Conservation (phyloP, 1,140 invertebrate genomes). For the Geopemphigus sp. region DNA sequence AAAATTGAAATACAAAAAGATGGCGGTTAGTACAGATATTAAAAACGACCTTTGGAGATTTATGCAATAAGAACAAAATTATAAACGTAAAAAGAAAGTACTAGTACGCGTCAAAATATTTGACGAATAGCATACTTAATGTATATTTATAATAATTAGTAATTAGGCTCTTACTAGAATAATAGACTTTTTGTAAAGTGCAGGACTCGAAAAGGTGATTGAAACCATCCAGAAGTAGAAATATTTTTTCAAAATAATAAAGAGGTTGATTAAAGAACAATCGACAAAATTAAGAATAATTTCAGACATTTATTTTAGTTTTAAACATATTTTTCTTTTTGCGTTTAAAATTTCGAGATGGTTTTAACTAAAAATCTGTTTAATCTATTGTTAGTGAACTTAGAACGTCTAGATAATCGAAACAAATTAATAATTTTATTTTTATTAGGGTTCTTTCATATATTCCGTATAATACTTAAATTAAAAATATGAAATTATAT, state of each 20-base stretch:
- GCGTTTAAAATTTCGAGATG: not conserved
- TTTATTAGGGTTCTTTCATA: too few relatives aligned
- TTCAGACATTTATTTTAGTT: conserved; percentile 24
- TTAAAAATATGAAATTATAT: too few relatives aligned
- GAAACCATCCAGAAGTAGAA: not conserved
- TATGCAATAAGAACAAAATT: too few relatives aligned
- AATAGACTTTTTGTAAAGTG: not conserved
- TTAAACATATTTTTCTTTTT: not conserved
- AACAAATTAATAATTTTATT: not conserved
- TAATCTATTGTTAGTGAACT: not conserved
- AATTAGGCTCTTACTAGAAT: not conserved
- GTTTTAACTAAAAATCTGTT: conserved; percentile 14
- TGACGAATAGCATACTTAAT: not conserved
- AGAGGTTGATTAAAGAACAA: not conserved
- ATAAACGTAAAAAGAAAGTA: not conserved
- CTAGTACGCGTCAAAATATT: not conserved
- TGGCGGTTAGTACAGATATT: too few relatives aligned
- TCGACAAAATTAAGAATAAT: conserved; percentile 1
- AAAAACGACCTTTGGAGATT: too few relatives aligned
- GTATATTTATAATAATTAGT: not conserved
- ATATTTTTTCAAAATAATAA: conserved; percentile 10
- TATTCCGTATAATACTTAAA: too few relatives aligned
- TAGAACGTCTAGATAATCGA: not conserved
- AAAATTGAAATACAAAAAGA: too few relatives aligned
- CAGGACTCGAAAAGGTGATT: not conserved